Evolutionary conservation across 2,888 invertebrate species (phyloP), one percentile per base, ranked within the genome.

Genomic region (Lasius platythorax): DNA sequence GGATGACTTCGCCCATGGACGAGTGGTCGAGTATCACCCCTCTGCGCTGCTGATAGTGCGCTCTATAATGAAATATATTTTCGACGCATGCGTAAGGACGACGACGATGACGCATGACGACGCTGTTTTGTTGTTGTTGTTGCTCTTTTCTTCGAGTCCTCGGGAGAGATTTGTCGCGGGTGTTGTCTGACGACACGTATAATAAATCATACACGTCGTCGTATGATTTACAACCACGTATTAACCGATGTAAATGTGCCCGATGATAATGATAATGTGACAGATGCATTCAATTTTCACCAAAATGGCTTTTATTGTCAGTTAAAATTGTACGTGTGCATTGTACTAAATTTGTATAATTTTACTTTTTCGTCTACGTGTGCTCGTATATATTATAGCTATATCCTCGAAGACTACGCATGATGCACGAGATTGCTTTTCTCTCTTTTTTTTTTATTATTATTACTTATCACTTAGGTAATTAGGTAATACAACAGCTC

Each of bases 51-150:
- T 28, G 56, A 58, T 58, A 4, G n/a, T 78, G 30, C 43, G 40
- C 33, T 37, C 40, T 43, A 43, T 92, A 92, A 93, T 92, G 87
- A 91, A 88, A 93, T 93, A 92, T 92, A 93, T 93, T 93, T 92
- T 90, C 87, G 89, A 89, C 79, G 79, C 79, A 81, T 91, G 92
- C 91, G 85, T 86, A 68, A 85, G 50, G 70, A 84, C 72, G 87
- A 78, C 58, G 83, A 76, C 76, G 64, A 53, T 40, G 15, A 46
- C 33, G 74, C 28, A 12, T 75, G 46, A 53, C 70, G 28, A 30
- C 43, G 43, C 1, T 61, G 0, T 58, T 12, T 58, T 30, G 12
- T 53, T 53, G 23, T 53, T 72, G 30, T 56, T 23, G 23, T 28
- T 9, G 1, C 30, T 75, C 28, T 66, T 75, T 30, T 66, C 37